A percentile compares a stretch with the other conserved stretches of the same genome.
phyloP scores from a whole-genome alignment of 2,113 vertebrate species.

The Charadrius vociferus region DNA sequence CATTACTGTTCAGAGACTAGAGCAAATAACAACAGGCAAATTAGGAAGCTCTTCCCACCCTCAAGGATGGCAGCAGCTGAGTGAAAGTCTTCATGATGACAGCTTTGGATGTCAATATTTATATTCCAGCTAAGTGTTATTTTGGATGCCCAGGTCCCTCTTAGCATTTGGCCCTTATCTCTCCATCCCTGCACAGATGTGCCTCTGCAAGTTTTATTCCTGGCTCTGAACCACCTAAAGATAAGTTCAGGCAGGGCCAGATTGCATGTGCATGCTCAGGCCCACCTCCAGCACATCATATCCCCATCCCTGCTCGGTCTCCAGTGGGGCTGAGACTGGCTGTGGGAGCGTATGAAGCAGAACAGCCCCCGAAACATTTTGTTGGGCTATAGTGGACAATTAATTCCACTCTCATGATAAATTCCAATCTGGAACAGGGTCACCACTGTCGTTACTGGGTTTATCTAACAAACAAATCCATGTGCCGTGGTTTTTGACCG shows the following conservation, averaged over 20 bases:
- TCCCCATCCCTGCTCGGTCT: neutral
- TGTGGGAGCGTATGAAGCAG: neutral
- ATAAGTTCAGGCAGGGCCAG: neutral
- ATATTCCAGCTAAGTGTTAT: neutral
- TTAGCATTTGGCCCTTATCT: neutral
- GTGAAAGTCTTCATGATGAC: neutral
- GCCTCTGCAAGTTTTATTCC: neutral
- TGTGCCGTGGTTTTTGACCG: rapidly evolving
- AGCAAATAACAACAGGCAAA: neutral
- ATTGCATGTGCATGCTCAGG: neutral
- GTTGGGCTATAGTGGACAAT: neutral
- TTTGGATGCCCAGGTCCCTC: neutral
- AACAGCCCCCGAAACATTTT: neutral
- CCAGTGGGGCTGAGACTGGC: neutral
- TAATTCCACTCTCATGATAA: neutral
- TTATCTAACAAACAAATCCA: neutral
- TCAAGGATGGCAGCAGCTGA: neutral
- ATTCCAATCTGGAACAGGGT: neutral
- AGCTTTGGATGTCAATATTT: neutral
- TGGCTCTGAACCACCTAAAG: neutral
- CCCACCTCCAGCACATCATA: neutral
- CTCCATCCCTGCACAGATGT: rapidly evolving
- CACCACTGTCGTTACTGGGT: neutral
- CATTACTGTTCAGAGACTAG: neutral
- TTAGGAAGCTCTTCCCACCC: neutral